A percentile compares a stretch with the other conserved stretches of the same genome.
phyloP scores from a whole-genome alignment of 2,113 vertebrate genomes.

The Girardinichthys multiradiatus region DNA sequence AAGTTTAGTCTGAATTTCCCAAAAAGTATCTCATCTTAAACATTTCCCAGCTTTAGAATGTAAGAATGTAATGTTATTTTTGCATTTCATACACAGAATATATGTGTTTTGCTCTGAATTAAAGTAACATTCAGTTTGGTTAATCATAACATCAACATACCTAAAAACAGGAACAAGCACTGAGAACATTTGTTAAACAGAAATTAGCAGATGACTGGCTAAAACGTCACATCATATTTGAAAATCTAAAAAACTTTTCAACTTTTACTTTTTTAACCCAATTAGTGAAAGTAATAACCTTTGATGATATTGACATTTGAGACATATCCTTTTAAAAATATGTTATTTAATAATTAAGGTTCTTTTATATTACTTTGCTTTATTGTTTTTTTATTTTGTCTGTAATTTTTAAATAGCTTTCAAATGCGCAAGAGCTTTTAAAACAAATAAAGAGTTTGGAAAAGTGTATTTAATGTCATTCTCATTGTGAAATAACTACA shows the following conservation, averaged over 20 bases:
- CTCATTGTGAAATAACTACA: background rate
- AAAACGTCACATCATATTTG: too few species aligned
- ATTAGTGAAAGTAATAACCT: background rate
- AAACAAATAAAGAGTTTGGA: background rate
- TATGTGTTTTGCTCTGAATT: too few species aligned
- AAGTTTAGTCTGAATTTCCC: slow-evolving; percentile 5
- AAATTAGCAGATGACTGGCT: background rate
- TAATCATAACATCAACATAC: background rate
- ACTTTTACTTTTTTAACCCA: background rate
- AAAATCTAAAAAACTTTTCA: too few species aligned
- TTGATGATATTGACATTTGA: background rate
- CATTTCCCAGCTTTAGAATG: too few species aligned
- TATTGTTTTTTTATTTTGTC: background rate
- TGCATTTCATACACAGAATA: background rate
- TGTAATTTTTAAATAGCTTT: background rate
- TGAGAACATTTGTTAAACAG: background rate
- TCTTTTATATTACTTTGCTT: background rate
- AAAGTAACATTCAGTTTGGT: background rate
- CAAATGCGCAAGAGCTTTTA: background rate
- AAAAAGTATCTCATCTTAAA: background rate
- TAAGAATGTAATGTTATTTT: too few species aligned
- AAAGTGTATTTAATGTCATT: background rate
- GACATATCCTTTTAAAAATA: background rate
- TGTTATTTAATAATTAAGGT: too few species aligned
- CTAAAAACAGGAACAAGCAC: background rate